Percentiles rank a stretch among this genome's conserved stretches.
Conservation (phyloP, 1,140 invertebrate species). For the Philotrypesis tridentata region DNA sequence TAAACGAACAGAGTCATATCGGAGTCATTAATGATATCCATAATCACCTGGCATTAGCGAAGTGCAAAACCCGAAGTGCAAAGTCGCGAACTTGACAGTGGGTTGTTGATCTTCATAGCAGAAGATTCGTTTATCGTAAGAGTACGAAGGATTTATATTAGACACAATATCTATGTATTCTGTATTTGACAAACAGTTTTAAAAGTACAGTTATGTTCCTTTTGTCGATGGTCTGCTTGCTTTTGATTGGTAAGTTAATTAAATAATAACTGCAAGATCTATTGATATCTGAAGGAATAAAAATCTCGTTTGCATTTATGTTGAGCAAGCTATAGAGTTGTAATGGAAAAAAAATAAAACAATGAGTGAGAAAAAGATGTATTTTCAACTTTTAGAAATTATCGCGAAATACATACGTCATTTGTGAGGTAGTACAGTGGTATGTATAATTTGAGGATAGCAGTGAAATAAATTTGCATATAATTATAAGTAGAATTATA, state of each 20-base stretch:
- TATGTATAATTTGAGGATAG: too few species aligned
- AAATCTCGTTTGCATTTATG: too few species aligned
- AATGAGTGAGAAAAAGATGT: too few species aligned
- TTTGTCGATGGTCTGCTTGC: neutral
- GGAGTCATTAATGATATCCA: neutral
- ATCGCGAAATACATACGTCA: too few species aligned
- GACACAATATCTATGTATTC: neutral
- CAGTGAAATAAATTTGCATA: too few species aligned
- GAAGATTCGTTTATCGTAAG: neutral
- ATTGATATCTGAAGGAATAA: too few species aligned
- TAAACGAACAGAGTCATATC: neutral
- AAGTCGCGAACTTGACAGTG: neutral
- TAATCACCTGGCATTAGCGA: neutral
- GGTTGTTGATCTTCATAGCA: neutral
- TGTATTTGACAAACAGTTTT: neutral
- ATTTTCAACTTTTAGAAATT: too few species aligned
- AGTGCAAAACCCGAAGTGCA: neutral
- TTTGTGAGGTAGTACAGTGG: too few species aligned
- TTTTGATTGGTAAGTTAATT: neutral
- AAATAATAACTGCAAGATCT: neutral
- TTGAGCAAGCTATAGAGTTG: too few species aligned
- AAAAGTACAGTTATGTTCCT: neutral
- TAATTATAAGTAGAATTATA: too few species aligned
- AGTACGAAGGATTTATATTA: neutral
- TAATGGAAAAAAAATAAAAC: too few species aligned